phyloP scores from a whole-genome alignment of 2,888 invertebrate genomes.

The Tenodera sinensis region DNA sequence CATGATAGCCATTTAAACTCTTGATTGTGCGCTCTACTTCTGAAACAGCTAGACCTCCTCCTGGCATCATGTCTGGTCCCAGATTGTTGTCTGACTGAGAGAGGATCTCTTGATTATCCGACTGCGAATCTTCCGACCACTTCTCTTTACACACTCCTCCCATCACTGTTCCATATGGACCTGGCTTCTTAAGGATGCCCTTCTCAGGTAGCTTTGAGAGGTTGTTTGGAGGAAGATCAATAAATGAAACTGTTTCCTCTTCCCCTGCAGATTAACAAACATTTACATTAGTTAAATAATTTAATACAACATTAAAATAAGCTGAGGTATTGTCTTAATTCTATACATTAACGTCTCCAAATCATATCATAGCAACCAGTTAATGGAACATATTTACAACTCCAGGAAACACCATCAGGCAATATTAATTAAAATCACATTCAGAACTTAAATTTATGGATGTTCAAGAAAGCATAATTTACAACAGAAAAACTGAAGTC shows the following conservation, averaged over 20 bases:
- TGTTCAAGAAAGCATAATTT: too few species aligned
- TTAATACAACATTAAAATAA: too few species aligned
- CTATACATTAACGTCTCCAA: too few species aligned
- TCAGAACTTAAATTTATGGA: too few species aligned
- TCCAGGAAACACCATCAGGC: too few species aligned
- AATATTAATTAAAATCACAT: too few species aligned
- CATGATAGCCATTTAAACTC: conserved; percentile 88
- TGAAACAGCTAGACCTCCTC: conserved; percentile 58
- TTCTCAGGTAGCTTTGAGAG: conserved; percentile 79
- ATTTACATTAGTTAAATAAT: too few species aligned
- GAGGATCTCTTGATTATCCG: conserved; percentile 64
- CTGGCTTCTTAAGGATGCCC: conserved; percentile 82
- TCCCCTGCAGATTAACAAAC: conserved; percentile 50
- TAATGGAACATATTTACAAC: too few species aligned
- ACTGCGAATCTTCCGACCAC: conserved; percentile 61
- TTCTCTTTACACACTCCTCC: conserved; percentile 62
- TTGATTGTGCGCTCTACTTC: conserved; percentile 84
- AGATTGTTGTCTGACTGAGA: conserved; percentile 67
- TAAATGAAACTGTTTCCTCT: conserved; percentile 77
- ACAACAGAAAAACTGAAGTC: too few species aligned
- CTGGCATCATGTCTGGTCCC: conserved; percentile 41
- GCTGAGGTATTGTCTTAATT: too few species aligned
- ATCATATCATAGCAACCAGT: too few species aligned
- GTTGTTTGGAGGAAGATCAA: conserved; percentile 73
- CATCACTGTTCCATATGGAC: conserved; percentile 70